Conservation (phyloP, 2,113 vertebrate genomes). For the Tor tambroides region DNA sequence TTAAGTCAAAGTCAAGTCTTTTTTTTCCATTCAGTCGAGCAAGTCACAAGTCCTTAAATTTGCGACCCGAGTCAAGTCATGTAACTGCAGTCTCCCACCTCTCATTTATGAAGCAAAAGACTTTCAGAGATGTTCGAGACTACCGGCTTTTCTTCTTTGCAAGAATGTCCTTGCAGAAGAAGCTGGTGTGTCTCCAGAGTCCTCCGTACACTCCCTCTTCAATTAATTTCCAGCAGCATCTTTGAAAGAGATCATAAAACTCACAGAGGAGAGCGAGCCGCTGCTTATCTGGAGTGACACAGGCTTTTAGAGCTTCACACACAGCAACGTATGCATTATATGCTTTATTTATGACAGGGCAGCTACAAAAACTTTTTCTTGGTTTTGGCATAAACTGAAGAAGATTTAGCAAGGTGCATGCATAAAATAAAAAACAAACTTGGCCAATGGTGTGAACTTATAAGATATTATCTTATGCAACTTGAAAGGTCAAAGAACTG, state of each 20-base stretch:
- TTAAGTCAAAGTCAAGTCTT: neutral
- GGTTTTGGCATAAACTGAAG: neutral
- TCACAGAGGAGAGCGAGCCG: neutral
- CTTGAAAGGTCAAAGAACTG: no score
- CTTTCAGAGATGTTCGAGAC: neutral
- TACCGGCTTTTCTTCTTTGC: neutral
- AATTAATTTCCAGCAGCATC: conserved; percentile 35
- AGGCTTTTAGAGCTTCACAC: conserved; percentile 2
- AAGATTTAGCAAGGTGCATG: neutral
- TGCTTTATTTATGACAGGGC: conserved; percentile 14
- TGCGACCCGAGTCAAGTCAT: neutral
- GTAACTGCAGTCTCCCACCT: neutral
- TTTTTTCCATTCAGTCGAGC: neutral
- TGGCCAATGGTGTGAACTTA: neutral
- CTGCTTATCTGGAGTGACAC: neutral
- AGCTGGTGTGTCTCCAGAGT: neutral
- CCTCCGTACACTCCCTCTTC: conserved; percentile 12
- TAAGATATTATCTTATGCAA: neutral
- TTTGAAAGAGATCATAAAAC: conserved; percentile 40
- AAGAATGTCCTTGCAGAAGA: conserved; percentile 24
- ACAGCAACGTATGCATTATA: neutral
- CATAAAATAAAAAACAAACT: neutral
- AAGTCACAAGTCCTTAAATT: neutral
- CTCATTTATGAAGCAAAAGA: neutral
- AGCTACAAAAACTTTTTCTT: neutral